Base-by-base conservation (phyloP, 2,888 invertebrate genomes). In the Hanleya hanleyi region DNA sequence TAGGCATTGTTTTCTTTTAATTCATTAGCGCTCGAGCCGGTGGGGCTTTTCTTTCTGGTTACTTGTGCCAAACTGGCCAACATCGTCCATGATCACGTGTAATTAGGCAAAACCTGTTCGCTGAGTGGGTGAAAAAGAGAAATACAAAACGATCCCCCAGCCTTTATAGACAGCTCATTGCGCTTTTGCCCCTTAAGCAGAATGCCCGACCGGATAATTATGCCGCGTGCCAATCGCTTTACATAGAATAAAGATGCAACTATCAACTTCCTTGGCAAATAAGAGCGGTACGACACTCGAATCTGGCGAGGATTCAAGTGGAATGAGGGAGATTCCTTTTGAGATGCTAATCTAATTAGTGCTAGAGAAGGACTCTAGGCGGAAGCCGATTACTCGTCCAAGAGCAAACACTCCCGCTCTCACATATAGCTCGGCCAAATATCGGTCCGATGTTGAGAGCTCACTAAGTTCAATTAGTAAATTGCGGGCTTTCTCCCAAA, bases 401-500 rank as follows among this genome's bases (percentile, higher is more conserved):
- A 26, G 57, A 41, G 29, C 26, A 22, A 57, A 57, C 22, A 22
- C 22, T 32, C 29, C 12, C 29, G 29, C 22, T 15, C 29, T 32
- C 83, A 77, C 81, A 81, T 78, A 75, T 79, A 74, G 70, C 76
- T 72, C 70, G 77, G 83, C 76, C 85, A 88, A 88, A 88, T 88
- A 86, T 86, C 81, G 78, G 82, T 80, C 84, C 86, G 87, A 88
- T 87, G 83, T 86, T 85, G n/a, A 47, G 47, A 29, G 57, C 57
- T 57, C 57, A 57, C 57, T 57, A 88, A 88, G 88, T 88, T 88
- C 86, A 88, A 86, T 88, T 88, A 88, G 85, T 87, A 86, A 88
- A 87, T 87, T 82, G 88, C 84, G 76, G 77, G 77, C 84, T 80
- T 79, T 79, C 82, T 81, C 57, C 57, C 18, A n/a, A 49, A 67